Base-by-base conservation (phyloP, 2,113 vertebrate genomes). In the Vireo altiloquus region DNA sequence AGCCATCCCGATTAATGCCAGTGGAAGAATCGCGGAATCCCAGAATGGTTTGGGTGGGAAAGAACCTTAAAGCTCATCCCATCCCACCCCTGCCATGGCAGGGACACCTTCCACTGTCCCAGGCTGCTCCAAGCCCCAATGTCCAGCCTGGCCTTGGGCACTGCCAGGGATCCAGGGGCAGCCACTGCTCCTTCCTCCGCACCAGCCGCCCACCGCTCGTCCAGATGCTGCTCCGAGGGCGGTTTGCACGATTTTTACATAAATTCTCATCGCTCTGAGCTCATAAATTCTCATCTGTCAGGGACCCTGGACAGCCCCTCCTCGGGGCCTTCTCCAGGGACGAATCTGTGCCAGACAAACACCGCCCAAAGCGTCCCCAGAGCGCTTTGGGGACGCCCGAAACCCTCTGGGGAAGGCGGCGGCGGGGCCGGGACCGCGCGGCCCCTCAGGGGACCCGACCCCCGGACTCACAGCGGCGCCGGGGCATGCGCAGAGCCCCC, bases 91-190 rank as follows among this genome's bases (percentile, higher is more conserved):
- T 20, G 40, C 61, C 63, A 15, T 5, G 49, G 16, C 65, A 70
- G 65, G 56, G 65, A 56, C 75, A 40, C 13, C n/a, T 49, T 0
- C 30, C 76, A 3, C 42, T 19, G 17, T 15, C 9, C 75, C 57
- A 31, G n/a, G 56, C 5, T 35, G 74, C n/a, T 63, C 74, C 74
- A 0, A 16, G 10, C 40, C 59, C 56, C 2, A n/a, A n/a, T n/a
- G 15, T 72, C 37, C 81, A 39, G 0, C 63, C 46, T 5, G 54
- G 33, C 56, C 40, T 17, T 1, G 75, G 57, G 0, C 49, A 31
- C 65, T 24, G 0, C 57, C 65, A n/a, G 47, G 54, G 72, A 27
- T 7, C 4, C 49, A 15, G 72, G 53, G 11, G 12, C 72, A 44
- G 31, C 71, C 69, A 6, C 50, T 56, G 27, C 84, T 78, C n/a